Evolutionary conservation across 2,113 vertebrate species (phyloP).

Genomic region (Psittacula cyanocephala): DNA sequence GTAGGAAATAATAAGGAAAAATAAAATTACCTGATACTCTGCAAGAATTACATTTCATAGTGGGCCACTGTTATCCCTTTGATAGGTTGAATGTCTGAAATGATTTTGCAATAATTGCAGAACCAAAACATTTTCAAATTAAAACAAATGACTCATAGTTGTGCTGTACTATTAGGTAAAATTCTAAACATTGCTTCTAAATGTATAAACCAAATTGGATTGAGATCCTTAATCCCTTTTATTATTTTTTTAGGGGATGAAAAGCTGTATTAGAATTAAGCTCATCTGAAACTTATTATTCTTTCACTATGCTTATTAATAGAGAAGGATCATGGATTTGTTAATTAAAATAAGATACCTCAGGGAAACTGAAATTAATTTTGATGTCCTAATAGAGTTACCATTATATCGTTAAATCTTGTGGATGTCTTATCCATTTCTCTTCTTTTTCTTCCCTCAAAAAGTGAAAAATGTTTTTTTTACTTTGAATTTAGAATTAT

Average conservation of each 20-base stretch:
- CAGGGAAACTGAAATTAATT: conserved; percentile 79
- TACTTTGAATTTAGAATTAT: conserved; percentile 29
- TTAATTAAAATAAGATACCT: conserved; percentile 80
- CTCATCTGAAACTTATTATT: conserved; percentile 70
- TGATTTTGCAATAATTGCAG: not conserved
- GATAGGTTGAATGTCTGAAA: conserved; percentile 2
- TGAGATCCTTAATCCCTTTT: conserved; percentile 57
- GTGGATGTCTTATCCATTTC: conserved; percentile 47
- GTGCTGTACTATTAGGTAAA: not conserved
- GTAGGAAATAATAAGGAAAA: not conserved
- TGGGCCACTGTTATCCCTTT: not conserved
- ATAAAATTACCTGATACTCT: not conserved
- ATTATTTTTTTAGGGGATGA: conserved; percentile 65
- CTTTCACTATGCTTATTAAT: conserved; percentile 75
- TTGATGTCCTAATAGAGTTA: conserved; percentile 74
- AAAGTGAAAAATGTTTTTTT: conserved; percentile 29
- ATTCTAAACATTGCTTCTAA: conserved; percentile 42
- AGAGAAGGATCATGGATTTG: conserved; percentile 68
- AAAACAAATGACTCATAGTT: conserved; percentile 26
- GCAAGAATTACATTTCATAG: conserved; percentile 5
- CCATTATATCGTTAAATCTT: conserved; percentile 64
- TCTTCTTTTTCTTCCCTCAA: not conserved
- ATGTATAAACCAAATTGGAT: conserved; percentile 62
- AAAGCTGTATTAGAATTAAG: conserved; percentile 73
- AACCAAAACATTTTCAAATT: conserved; percentile 37